phyloP scores from a whole-genome alignment of 1,140 invertebrate species.

The Brachionus calyciflorus region DNA sequence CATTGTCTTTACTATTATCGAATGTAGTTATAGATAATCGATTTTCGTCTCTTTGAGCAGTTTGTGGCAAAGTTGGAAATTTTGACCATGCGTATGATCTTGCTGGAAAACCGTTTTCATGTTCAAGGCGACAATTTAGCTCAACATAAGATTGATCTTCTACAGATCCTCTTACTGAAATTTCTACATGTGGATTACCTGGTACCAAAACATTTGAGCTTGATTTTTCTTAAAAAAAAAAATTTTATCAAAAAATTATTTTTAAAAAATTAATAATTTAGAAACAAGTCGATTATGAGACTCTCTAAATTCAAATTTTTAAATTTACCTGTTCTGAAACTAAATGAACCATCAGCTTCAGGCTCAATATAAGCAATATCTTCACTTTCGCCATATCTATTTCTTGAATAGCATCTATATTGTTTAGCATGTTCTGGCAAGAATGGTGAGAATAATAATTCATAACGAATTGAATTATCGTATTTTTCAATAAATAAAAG shows the following conservation, averaged over 20 bases:
- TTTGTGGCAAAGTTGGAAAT: slow-evolving; percentile 26
- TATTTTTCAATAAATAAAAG: neutral
- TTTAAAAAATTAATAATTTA: neutral
- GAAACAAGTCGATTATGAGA: too few species aligned
- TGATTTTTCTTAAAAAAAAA: neutral
- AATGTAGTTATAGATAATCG: slow-evolving; percentile 12
- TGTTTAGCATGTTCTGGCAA: neutral
- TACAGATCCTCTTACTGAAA: neutral
- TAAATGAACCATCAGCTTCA: slow-evolving; percentile 5
- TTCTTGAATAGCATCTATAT: slow-evolving; percentile 23
- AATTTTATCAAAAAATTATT: neutral
- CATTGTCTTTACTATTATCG: slow-evolving; percentile 24
- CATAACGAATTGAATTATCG: slow-evolving; percentile 10
- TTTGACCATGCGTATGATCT: slow-evolving; percentile 6
- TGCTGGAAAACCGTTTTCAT: slow-evolving; percentile 16
- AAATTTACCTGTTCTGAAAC: slow-evolving; percentile 20
- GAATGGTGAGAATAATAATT: slow-evolving; percentile 16
- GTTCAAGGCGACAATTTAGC: slow-evolving; percentile 7
- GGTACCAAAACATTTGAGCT: neutral
- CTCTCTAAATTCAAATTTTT: too few species aligned
- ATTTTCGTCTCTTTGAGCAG: slow-evolving; percentile 37
- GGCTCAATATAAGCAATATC: neutral
- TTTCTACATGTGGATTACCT: neutral
- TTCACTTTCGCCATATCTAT: slow-evolving; percentile 13
- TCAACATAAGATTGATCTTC: slow-evolving; percentile 25